Base-by-base conservation (phyloP, 2,888 invertebrate species). In the Lepeophtheirus nordmannii region DNA sequence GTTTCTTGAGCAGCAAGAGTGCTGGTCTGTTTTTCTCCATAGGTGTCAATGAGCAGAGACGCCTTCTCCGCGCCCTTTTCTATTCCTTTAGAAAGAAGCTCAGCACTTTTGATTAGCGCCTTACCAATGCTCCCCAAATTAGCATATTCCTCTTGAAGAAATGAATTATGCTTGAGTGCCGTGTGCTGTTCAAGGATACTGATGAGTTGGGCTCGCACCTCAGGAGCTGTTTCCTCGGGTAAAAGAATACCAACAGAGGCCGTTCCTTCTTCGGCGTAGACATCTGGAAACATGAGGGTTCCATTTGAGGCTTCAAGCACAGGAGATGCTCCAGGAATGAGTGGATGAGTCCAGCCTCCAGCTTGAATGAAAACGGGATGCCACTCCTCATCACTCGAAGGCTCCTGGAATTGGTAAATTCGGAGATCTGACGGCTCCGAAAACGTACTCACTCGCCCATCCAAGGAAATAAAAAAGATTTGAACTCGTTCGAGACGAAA, bases 281-380 rank as follows among this genome's bases (percentile, higher is more conserved):
- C 57, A 37, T 65, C 65, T n/a, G 65, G 65, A 39, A 65, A 65
- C 65, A 65, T 65, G 12, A 65, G 30, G 58, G 65, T 58, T 65
- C 65, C 65, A 58, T 65, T 65, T 1, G 17, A 57, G n/a, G 65
- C 65, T 38, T 65, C 56, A 3, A 65, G 30, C n/a, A 63, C 46
- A 30, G 65, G 65, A 14, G 65, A 65, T 14, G 65, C 65, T 30
- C 58, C 65, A 17, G 65, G 65, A n/a, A 65, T 39, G 9, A 65
- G 39, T 17, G 65, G 65, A 17, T 65, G 65, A 11, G 65, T 65
- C 65, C 65, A 65, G 1, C 65, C 65, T 30, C 65, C 58, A 30
- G 58, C 65, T 41, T 62, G 62, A n/a, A 63, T 53, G 37, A 63
- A 63, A 23, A 40, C 40, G 17, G 46, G 23, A 17, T 10, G 14